phyloP scores from a whole-genome alignment of 1,140 invertebrate species.

The Papilio polytes region DNA sequence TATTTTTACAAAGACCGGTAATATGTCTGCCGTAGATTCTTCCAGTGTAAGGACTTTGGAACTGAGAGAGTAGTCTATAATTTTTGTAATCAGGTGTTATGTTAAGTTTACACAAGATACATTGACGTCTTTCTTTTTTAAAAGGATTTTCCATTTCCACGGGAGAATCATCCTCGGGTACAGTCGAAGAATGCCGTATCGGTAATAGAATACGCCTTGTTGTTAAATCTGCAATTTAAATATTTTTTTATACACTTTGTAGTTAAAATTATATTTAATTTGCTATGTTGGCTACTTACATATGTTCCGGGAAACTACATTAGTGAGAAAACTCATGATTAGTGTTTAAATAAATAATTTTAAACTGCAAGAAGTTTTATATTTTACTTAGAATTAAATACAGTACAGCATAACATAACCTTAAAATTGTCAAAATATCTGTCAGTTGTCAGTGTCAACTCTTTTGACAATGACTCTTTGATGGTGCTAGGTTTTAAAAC shows the following conservation, averaged over 20 bases:
- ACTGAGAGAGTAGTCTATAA: conserved; percentile 95
- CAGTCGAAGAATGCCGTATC: conserved; percentile 51
- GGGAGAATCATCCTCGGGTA: conserved; percentile 80
- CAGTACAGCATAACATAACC: not conserved
- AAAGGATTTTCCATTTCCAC: conserved; percentile 93
- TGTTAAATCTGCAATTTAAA: conserved; percentile 56
- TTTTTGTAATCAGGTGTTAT: conserved; percentile 97
- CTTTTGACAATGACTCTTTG: not conserved
- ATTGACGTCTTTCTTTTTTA: conserved; percentile 88
- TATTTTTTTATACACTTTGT: not conserved
- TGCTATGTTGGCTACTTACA: not conserved
- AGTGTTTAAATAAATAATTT: not conserved
- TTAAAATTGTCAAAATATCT: not conserved
- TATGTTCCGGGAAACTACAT: conserved; percentile 1
- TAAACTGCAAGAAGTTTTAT: not conserved
- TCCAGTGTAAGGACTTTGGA: conserved; percentile 97
- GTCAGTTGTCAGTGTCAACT: not conserved
- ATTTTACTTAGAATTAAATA: not conserved
- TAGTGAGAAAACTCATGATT: conserved; percentile 21
- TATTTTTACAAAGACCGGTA: conserved; percentile 92
- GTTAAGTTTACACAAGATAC: conserved; percentile 94
- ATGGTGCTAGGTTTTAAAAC: not conserved
- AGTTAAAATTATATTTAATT: not conserved
- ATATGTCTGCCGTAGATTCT: conserved; percentile 95
- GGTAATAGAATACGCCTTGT: conserved; percentile 49